phyloP scores from a whole-genome alignment of 2,797 vertebrate genomes.

The Thaleichthys pacificus region DNA sequence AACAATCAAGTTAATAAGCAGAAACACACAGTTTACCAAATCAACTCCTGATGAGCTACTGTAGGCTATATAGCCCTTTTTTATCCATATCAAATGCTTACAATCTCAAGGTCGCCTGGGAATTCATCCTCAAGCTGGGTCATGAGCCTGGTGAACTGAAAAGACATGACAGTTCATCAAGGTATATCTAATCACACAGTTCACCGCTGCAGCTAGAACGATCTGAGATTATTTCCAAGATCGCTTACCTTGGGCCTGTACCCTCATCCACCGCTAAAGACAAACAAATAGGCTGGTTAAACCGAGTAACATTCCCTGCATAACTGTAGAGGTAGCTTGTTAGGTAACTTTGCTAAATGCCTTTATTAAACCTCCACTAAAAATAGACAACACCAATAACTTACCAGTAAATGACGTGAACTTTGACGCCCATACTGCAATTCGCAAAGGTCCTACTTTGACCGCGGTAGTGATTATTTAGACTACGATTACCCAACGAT shows the following conservation, averaged over 20 bases:
- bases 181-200: not conserved
- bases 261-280: slow-evolving; percentile 61
- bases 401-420: slow-evolving; percentile 58
- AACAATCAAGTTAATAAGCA: not conserved
- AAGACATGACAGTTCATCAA: not conserved
- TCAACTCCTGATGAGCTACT: not conserved
- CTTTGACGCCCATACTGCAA: slow-evolving; percentile 49
- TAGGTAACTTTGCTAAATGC: not conserved
- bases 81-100: slow-evolving; percentile 28
- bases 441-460: not conserved
- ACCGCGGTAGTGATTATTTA: not conserved
- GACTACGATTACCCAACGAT: not conserved
- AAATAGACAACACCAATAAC: slow-evolving; percentile 24
- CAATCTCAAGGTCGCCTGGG: slow-evolving; percentile 54
- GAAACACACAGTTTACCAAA: not conserved
- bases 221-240: not conserved
- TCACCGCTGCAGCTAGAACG: not conserved
- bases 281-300: not conserved
- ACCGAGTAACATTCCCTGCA: not conserved
- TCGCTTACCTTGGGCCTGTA: slow-evolving; percentile 47
- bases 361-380: not conserved
- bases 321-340: not conserved
- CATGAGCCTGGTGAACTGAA: slow-evolving; percentile 52
- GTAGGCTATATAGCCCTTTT: not conserved
- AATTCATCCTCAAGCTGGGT: slow-evolving; percentile 54